phyloP scores from a whole-genome alignment of 2,797 vertebrate genomes.

The Channa striata region DNA sequence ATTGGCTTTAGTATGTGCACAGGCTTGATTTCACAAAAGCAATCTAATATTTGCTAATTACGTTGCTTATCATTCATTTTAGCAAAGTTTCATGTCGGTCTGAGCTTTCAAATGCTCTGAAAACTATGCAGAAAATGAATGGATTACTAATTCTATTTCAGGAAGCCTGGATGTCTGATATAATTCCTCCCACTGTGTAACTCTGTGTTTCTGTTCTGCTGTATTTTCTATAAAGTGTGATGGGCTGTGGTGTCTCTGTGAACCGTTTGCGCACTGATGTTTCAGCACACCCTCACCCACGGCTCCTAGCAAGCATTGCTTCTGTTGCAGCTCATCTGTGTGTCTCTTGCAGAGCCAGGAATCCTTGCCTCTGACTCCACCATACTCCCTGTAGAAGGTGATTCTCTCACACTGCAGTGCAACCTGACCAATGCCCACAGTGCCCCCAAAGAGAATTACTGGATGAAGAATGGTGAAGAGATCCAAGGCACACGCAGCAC shows the following conservation, averaged over 20 bases:
- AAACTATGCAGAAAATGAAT: slow-evolving; percentile 14
- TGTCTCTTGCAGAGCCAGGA: slow-evolving; percentile 89
- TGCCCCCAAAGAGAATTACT: slow-evolving; percentile 84
- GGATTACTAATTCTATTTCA: slow-evolving; percentile 26
- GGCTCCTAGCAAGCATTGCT: slow-evolving; percentile 10
- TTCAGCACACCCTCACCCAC: slow-evolving; percentile 27
- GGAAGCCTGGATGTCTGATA: slow-evolving; percentile 15
- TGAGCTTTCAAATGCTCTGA: background rate
- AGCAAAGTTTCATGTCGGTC: slow-evolving; percentile 4
- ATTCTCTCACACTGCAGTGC: slow-evolving; percentile 89
- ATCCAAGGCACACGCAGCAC: slow-evolving; percentile 82
- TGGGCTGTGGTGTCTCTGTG: slow-evolving; percentile 16
- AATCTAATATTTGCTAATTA: too few species aligned
- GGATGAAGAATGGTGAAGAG: slow-evolving; percentile 95
- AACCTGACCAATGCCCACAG: slow-evolving; percentile 90
- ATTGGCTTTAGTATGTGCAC: too few species aligned
- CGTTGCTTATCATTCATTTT: slow-evolving; percentile 1
- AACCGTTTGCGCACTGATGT: slow-evolving; percentile 18
- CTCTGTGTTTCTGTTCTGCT: slow-evolving; percentile 27
- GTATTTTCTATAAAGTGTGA: slow-evolving; percentile 13
- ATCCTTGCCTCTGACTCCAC: slow-evolving; percentile 89
- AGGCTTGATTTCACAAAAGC: too few species aligned
- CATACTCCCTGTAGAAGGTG: slow-evolving; percentile 75
- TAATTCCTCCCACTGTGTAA: slow-evolving; percentile 44
- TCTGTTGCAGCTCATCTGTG: slow-evolving; percentile 43